Percentiles rank a stretch among this genome's conserved stretches.
Evolutionary conservation across 2,888 invertebrate species (phyloP).

Genomic region (Oscheius sp.): DNA sequence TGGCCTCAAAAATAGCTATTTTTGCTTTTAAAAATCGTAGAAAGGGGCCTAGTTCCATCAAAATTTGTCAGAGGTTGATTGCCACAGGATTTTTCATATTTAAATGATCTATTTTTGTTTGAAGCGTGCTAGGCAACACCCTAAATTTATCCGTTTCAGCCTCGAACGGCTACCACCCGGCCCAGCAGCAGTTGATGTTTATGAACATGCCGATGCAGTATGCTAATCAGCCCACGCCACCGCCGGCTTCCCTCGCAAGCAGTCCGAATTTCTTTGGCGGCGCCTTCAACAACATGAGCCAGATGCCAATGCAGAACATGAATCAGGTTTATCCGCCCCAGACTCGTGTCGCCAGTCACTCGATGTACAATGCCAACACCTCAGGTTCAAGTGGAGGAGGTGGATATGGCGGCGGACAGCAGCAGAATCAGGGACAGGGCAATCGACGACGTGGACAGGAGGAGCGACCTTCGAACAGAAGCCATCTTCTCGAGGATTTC

Average conservation of each 20-base stretch:
- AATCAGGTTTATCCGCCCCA: background rate
- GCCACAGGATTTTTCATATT: too few relatives aligned
- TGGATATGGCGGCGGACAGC: slow-evolving; percentile 15
- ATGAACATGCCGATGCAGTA: slow-evolving; percentile 10
- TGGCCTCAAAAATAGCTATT: too few relatives aligned
- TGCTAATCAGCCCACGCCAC: slow-evolving; percentile 37
- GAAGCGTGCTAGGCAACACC: too few relatives aligned
- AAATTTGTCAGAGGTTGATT: too few relatives aligned
- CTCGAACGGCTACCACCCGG: slow-evolving; percentile 17
- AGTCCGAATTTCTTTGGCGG: slow-evolving; percentile 42
- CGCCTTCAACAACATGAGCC: slow-evolving; percentile 16
- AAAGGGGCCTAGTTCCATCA: too few relatives aligned
- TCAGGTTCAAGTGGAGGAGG: slow-evolving; percentile 10
- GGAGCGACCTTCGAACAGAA: slow-evolving; percentile 27
- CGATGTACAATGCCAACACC: slow-evolving; percentile 21
- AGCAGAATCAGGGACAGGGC: background rate
- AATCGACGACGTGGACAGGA: background rate
- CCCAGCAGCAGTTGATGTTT: slow-evolving; percentile 33
- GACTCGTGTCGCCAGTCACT: background rate
- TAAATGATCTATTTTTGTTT: too few relatives aligned
- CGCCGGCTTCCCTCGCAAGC: slow-evolving; percentile 38
- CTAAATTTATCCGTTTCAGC: background rate
- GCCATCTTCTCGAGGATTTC: slow-evolving; percentile 92
- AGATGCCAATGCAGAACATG: slow-evolving; percentile 15
- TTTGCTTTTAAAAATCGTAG: too few relatives aligned